Evolutionary conservation across 2,113 vertebrate genomes (phyloP), one percentile per base, ranked within the genome.

Genomic region (Calyptomena viridis): DNA sequence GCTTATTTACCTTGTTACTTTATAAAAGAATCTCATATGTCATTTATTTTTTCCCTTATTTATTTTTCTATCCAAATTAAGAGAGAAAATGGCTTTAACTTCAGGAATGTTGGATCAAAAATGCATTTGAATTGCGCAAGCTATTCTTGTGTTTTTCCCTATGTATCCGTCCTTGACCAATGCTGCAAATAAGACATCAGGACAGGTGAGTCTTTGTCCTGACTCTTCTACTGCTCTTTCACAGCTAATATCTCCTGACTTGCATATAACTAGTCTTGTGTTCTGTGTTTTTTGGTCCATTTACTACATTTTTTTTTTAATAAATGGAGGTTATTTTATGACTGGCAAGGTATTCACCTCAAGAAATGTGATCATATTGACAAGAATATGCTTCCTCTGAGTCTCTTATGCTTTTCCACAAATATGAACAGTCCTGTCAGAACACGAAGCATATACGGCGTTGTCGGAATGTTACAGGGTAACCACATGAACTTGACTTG

Each of bases 151-250:
- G 12, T 3, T 74, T 80, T 53, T 33, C 20, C 4, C 4, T 39
- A 0, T 30, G 21, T 30, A 16, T 37, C 12, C 40, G 12, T 47
- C 82, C 21, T 71, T 78, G 30, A 64, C 6, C 42, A 31, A 9
- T 49, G 42, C 14, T 30, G 7, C 24, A 66, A 9, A 15, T 8
- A 37, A 0, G 2, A 20, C 4, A 1, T 2, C 37, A 22, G 7
- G 31, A 56, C 24, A 22, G 17, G 8, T 60, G 11, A 21, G 19
- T 52, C 18, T 71, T 49, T 62, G 12, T 50, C 30, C 23, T 37
- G 17, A 50, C 64, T 66, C n/a, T 68, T 79, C n/a, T 50, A 7
- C 5, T 72, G 55, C 15, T 80, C 2, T 66, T 72, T 50, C 20
- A 42, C 9, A 55, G 46, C 11, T 39, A 25, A 3, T 68, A 28